Conservation (phyloP, 1,140 invertebrate species). For the Dufourea novaeangliae region DNA sequence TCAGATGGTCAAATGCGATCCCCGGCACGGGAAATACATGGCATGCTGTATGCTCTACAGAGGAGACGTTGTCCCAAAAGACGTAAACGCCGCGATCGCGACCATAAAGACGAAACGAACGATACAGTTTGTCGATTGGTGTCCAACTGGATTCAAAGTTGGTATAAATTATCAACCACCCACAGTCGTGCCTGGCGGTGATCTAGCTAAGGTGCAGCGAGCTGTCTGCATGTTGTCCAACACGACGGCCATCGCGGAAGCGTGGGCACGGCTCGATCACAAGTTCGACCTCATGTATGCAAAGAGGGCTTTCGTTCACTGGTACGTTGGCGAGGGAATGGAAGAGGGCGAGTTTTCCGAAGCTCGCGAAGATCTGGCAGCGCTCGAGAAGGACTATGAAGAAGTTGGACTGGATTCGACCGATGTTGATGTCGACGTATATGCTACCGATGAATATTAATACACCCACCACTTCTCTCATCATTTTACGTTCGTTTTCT, state of each 20-base stretch:
- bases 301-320: constrained; percentile 80
- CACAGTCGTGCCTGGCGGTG: constrained; percentile 84
- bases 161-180: constrained; percentile 86
- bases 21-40: constrained; percentile 81
- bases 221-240: constrained; percentile 87
- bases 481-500: no score
- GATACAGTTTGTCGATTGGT: constrained; percentile 86
- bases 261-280: constrained; percentile 61
- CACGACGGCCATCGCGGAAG: constrained; percentile 80
- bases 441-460: constrained; percentile 55
- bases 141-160: constrained; percentile 85
- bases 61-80: constrained; percentile 86
- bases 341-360: constrained; percentile 64
- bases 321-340: constrained; percentile 83
- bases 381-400: constrained; percentile 63
- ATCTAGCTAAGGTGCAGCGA: constrained; percentile 84
- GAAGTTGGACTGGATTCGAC: constrained; percentile 62
- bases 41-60: constrained; percentile 86
- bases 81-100: constrained; percentile 82
- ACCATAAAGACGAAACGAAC: constrained; percentile 61
- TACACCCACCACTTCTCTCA: not conserved
- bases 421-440: constrained; percentile 29
- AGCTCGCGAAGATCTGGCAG: constrained; percentile 76
- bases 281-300: constrained; percentile 66
- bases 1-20: constrained; percentile 87